Base-by-base conservation (phyloP, 1,140 invertebrate species). In the Ceratosolen solmsi region DNA sequence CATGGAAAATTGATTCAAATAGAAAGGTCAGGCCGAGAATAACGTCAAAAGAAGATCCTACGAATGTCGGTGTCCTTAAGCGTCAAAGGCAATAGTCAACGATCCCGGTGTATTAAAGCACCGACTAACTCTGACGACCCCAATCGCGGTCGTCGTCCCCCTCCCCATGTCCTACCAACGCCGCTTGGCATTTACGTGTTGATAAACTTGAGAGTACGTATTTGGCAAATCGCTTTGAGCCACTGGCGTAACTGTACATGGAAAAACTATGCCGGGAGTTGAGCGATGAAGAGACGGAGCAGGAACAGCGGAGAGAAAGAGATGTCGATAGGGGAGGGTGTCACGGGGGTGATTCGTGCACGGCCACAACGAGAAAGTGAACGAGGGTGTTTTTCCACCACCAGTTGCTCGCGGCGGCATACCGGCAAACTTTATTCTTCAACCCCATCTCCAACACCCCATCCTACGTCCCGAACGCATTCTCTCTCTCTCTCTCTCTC, bases 381-480 rank as follows among this genome's bases (percentile, higher is more conserved):
- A 89, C 85, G 88, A 90, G 89, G 89, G 89, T 92, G 91, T 91
- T 91, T 91, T 92, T 92, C 90, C 89, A 91, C 91, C 90, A 92
- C 90, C 90, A 92, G 91, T 92, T 92, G 91, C 91, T 91, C 88
- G 83, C 36, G 86, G 85, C 82, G 84, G 85, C 84, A 87, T 86
- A 88, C 86, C 87, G 85, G 90, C 89, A 90, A 91, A 91, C 89
- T 90, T 56, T 56, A 78, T 85, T 84, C 76, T 80, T 83, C 75
- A 46, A 33, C 74, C 56, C 27, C 65, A 78, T 77, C 80, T 65
- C 46, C 68, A 58, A 51, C 51, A 49, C 58, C 51, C 71, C 13
- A 0, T 46, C 15, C 17, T 20, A 30, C n/a, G n/a, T n/a, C n/a
- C 20, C 36, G 13, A 2, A 1, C 33, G 27, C 30, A 1, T 4